These are phyloP conservation scores for Amblyopsis rosae DNA, from an alignment of 2,113 vertebrate genomes.

Conservation along the genomic window DNA sequence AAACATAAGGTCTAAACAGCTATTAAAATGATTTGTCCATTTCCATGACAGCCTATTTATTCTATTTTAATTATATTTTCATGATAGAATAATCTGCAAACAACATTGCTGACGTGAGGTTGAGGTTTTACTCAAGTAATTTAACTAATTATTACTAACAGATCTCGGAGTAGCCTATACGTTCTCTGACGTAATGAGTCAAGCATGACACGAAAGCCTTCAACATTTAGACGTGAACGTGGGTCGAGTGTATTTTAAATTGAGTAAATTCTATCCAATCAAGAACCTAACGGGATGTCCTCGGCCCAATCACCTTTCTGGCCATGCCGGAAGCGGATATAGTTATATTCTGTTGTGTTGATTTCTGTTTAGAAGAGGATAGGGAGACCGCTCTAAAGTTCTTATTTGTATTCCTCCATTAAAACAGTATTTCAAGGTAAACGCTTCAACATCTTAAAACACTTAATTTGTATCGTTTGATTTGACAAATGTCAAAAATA, in stretches of 20 bases:
- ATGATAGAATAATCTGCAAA: too few relatives aligned
- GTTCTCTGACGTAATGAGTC: background rate
- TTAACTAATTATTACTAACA: too few relatives aligned
- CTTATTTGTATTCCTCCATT: constrained; percentile 23
- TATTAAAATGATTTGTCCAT: too few relatives aligned
- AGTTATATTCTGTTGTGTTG: constrained; percentile 59
- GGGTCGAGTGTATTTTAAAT: background rate
- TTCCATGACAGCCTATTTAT: too few relatives aligned
- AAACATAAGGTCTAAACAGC: too few relatives aligned
- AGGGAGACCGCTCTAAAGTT: constrained; percentile 44
- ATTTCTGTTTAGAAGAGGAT: constrained; percentile 63
- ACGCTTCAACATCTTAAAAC: constrained; percentile 13
- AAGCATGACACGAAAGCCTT: background rate
- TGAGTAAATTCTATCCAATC: background rate
- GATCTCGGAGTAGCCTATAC: too few relatives aligned
- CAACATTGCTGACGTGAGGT: too few relatives aligned
- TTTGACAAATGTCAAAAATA: constrained; percentile 27
- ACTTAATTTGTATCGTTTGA: constrained; percentile 5
- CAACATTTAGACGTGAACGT: constrained; percentile 2
- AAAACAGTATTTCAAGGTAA: constrained; percentile 68
- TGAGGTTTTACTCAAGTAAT: too few relatives aligned
- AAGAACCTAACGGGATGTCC: too few relatives aligned
- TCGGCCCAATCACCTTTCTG: constrained; percentile 50
- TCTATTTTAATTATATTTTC: too few relatives aligned
- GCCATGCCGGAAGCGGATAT: constrained; percentile 50